Evolutionary conservation across 2,113 vertebrate genomes (phyloP), one percentile per base, ranked within the genome.

Genomic region (Electrona antarctica): DNA sequence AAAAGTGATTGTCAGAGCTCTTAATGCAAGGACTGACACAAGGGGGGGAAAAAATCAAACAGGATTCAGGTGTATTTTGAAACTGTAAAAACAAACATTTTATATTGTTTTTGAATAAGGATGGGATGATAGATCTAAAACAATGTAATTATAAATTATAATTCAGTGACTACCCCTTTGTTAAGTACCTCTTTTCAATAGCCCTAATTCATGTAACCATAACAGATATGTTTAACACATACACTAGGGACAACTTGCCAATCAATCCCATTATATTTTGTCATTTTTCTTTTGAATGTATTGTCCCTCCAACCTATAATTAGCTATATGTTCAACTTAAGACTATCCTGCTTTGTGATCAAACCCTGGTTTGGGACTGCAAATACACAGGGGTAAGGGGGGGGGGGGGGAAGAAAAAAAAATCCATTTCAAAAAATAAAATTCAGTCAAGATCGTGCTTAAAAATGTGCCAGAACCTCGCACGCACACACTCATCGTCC

Each of bases 311-410:
- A 65, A 50, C 47, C 55, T 48, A 15, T 49, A 8, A 41, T 64
- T 56, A 51, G 60, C 47, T 67, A 41, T 6, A 41, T 4, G 72
- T 60, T 46, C 49, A 52, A 62, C 71, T 12, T 58, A 46, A 41
- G 21, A 74, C 64, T 49, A 68, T 79, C 56, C 75, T 85, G 75
- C 72, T 87, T 82, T 77, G 67, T 85, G 82, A 88, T 83, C 83
- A 87, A 79, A 83, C 70, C 80, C 66, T 73, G 71, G 66, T 57
- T 72, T 61, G 3, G 45, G 64, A 64, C 71, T 78, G 67, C 51
- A 57, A 81, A 76, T 41, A 41, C 14, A 77, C 51, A 79, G 81
- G 54, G 73, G 60, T 77, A 79, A 21, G 2, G 21, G 21, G 21
- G 21, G 48, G 67, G 54, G 49, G 69, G 15, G 48, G 50, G 58